phyloP scores from a whole-genome alignment of 1,140 invertebrate species.

The Drosophila sechellia region DNA sequence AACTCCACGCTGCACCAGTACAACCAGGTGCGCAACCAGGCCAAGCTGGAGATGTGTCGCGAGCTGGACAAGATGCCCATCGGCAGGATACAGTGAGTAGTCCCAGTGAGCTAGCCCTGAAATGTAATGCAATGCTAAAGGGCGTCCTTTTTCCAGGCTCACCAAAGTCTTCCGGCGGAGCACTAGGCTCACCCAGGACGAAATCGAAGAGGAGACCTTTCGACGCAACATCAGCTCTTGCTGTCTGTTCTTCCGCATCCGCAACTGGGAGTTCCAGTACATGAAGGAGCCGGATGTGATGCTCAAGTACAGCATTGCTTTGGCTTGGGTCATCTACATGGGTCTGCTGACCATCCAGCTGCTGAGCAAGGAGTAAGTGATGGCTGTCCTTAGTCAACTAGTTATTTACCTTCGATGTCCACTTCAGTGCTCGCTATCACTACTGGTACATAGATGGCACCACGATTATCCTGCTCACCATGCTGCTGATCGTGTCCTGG shows the following conservation, averaged over 20 bases:
- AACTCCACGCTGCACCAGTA: conserved; percentile 82
- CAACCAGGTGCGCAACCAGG: conserved; percentile 83
- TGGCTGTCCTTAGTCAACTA: rapidly evolving
- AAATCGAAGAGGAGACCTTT: conserved; percentile 78
- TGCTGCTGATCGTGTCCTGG: conserved; percentile 83
- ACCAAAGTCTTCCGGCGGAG: conserved; percentile 68
- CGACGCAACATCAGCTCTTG: conserved; percentile 80
- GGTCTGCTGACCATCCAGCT: conserved; percentile 72
- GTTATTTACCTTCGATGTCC: background rate
- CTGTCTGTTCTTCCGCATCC: conserved; percentile 75
- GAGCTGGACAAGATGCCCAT: conserved; percentile 84
- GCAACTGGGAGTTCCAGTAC: conserved; percentile 78
- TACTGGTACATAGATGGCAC: conserved; percentile 68
- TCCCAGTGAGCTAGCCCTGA: too few relatives aligned
- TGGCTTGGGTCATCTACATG: conserved; percentile 68
- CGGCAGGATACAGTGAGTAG: conserved; percentile 78
- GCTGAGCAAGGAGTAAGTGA: conserved; percentile 67
- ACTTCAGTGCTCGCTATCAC: conserved; percentile 50
- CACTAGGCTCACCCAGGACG: conserved; percentile 74
- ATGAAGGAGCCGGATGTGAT: conserved; percentile 79
- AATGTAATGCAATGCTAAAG: too few relatives aligned
- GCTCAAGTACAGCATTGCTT: conserved; percentile 80
- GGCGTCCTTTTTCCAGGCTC: conserved; percentile 24
- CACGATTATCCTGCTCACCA: conserved; percentile 71
- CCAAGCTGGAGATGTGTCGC: conserved; percentile 84